Evolutionary conservation across 2,113 vertebrate genomes (phyloP).

Genomic region (Alces alces): DNA sequence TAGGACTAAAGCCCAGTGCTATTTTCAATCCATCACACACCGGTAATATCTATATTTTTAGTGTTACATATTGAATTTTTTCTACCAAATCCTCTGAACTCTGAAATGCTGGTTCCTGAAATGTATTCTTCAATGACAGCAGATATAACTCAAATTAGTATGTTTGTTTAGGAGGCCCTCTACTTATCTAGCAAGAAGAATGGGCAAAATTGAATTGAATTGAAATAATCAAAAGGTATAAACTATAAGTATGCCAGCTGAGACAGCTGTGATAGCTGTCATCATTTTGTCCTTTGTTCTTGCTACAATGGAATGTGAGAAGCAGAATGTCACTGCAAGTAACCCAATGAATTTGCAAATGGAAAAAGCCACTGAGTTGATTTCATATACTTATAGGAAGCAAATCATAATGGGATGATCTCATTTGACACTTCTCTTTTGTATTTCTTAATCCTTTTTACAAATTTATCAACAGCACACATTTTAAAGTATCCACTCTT

Average conservation of each 20-base stretch:
- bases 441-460: neutral
- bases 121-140: neutral
- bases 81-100: neutral
- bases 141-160: neutral
- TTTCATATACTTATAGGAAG: neutral
- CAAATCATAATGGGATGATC: neutral
- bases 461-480: neutral
- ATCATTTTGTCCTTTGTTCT: conserved; percentile 43
- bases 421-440: neutral
- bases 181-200: neutral
- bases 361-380: neutral
- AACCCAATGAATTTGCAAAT: neutral
- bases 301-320: neutral
- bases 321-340: conserved; percentile 12
- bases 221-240: conserved; percentile 42
- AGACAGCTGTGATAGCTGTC: neutral
- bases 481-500: neutral
- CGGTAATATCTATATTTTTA: neutral
- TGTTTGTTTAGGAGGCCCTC: neutral
- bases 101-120: neutral
- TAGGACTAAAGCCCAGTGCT: neutral
- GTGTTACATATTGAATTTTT: neutral
- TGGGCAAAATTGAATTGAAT: conserved; percentile 34
- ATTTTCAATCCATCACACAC: neutral
- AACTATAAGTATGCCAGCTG: neutral